A percentile compares a stretch with the other conserved stretches of the same genome.
Conservation (phyloP, 2,797 vertebrate genomes). For the Buphagus erythrorhynchus region DNA sequence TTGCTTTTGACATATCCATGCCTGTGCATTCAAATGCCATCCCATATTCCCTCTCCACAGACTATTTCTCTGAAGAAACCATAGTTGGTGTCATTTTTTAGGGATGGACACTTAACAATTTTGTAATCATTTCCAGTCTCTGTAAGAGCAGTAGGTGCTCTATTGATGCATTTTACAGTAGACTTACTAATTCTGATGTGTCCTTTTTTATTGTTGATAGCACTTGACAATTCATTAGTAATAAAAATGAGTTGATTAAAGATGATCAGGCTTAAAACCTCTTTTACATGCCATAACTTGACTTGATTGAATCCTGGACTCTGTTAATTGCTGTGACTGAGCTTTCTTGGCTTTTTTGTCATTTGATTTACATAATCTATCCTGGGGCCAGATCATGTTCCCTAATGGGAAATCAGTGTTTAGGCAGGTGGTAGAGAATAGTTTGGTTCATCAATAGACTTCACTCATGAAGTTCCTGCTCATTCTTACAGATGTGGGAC, state of each 20-base stretch:
- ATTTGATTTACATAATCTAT: conserved; percentile 30
- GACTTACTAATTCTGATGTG: conserved; percentile 1
- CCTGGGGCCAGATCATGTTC: not conserved
- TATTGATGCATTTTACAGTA: conserved; percentile 10
- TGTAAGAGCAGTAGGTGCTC: not conserved
- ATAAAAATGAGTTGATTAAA: conserved; percentile 47
- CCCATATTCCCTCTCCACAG: not conserved
- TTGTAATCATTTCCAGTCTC: not conserved
- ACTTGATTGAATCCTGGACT: conserved; percentile 32
- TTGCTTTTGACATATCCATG: not conserved
- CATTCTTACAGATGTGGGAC: not conserved
- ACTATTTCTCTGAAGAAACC: not conserved
- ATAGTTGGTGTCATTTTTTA: not conserved
- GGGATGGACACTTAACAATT: not conserved
- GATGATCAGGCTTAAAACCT: conserved; percentile 19
- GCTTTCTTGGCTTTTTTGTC: conserved; percentile 26
- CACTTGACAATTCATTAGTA: conserved; percentile 56
- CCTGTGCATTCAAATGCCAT: not conserved
- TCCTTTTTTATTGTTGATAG: conserved; percentile 30
- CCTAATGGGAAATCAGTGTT: conserved; percentile 5
- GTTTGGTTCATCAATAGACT: not conserved
- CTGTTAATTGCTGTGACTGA: conserved; percentile 29
- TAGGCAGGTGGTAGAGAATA: not conserved
- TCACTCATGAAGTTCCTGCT: not conserved
- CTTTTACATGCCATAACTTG: conserved; percentile 11